Evolutionary conservation across 2,113 vertebrate species (phyloP), one percentile per base, ranked within the genome.

Genomic region (Lagopus muta): DNA sequence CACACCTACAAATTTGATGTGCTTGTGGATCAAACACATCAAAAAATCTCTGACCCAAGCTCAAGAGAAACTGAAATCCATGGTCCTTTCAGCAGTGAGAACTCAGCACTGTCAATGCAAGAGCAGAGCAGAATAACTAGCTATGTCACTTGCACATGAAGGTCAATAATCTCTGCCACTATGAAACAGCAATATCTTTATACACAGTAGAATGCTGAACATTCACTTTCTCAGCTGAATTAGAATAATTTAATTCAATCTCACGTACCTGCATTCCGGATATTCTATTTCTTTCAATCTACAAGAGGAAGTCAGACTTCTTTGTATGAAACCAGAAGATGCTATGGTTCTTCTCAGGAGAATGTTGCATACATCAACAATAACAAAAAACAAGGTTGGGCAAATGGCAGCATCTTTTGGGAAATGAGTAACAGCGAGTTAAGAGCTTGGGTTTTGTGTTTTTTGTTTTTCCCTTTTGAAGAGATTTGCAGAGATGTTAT

Each of bases 271-370:
- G 54, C 18, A 18, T 73, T 58, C 50, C 40, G 36, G 43, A 25
- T 30, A 84, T 55, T 10, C 50, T 43, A 17, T 52, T 83, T 9
- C 65, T 83, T 89, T 79, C 32, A 1, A 28, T 38, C 25, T 54
- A 54, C 52, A 54, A 67, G 78, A 82, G 40, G 25, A 61, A 94
- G 54, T 84, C 77, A 93, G 28, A 45, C 25, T 79, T 76, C 57
- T 64, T 42, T 83, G 20, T 42, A 30, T 4, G 14, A 90, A 82
- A 75, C 27, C 52, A 81, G 82, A 61, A 92, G 77, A 82, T 65
- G 64, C 65, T 86, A 42, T 45, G 50, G 57, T 16, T 38, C 64
- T 94, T 94, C 66, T 77, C 78, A 72, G 75, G 86, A 86, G 52
- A 86, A 34, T 0, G 0, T 61, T 30, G 40, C 17, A 4, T 2